These are phyloP conservation scores for Amphimedon queenslandica DNA, from an alignment of 37 sponge, comb jelly and placozoan species.

Conservation along the genomic window DNA sequence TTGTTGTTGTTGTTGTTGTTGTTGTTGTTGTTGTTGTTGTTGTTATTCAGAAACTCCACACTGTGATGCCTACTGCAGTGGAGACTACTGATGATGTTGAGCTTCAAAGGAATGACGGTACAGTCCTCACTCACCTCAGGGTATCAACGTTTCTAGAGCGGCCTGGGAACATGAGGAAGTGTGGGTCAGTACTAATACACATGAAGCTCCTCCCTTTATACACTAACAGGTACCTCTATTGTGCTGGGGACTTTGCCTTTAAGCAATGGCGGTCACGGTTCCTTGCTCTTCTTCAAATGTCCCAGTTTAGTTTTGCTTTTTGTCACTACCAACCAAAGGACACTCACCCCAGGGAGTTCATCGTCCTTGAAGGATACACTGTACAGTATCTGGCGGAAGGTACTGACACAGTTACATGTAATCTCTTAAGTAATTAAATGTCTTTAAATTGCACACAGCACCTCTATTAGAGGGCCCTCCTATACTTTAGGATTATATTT, in stretches of 20 bases:
- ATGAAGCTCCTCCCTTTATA: too few species aligned
- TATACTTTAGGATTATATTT: too few species aligned
- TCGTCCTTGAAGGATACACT: conserved; percentile 56
- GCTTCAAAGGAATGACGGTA: not conserved
- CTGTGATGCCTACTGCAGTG: conserved; percentile 16
- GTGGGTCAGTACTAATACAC: conserved; percentile 38
- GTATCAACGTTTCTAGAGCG: conserved; percentile 33
- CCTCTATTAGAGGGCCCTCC: too few species aligned
- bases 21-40: too few species aligned
- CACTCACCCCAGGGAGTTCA: conserved; percentile 36
- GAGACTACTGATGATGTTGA: conserved; percentile 7
- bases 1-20: too few species aligned
- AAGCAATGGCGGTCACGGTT: conserved; percentile 60
- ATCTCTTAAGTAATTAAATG: too few species aligned
- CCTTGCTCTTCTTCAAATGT: conserved; percentile 65
- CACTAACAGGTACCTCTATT: conserved; percentile 59
- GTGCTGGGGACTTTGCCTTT: conserved; percentile 45
- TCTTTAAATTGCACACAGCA: too few species aligned
- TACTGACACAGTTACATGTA: not conserved
- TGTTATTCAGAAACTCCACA: conserved; percentile 20
- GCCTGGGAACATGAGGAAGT: conserved; percentile 50
- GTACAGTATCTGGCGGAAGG: conserved; percentile 49
- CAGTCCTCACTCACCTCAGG: conserved; percentile 14
- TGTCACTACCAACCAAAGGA: conserved; percentile 47
- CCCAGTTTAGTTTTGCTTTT: conserved; percentile 62